Conservation (phyloP, 2,797 vertebrate species). For the Rhinoraja longicauda region DNA sequence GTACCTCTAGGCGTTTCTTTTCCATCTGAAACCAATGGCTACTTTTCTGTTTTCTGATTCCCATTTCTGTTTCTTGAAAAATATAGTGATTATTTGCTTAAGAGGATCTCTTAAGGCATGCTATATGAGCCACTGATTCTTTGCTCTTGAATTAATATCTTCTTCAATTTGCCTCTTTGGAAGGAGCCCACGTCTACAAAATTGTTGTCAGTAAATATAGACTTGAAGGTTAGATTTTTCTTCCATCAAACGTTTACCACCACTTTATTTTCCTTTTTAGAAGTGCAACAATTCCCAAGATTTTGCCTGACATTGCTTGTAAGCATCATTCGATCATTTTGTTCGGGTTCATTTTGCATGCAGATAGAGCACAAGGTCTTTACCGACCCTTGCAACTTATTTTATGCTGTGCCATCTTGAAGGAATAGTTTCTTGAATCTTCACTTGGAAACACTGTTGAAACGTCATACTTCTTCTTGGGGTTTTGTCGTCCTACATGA, state of each 20-base stretch:
- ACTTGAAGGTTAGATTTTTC: background rate
- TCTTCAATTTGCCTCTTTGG: background rate
- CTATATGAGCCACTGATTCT: background rate
- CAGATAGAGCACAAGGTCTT: background rate
- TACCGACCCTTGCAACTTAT: background rate
- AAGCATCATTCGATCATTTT: background rate
- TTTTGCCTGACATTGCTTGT: background rate
- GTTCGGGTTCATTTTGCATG: background rate
- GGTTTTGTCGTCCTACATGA: background rate
- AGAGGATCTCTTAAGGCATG: background rate
- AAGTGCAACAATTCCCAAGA: background rate
- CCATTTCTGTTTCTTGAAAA: background rate
- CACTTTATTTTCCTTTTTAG: background rate
- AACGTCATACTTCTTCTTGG: background rate
- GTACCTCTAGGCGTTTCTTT: background rate
- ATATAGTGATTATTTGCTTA: background rate
- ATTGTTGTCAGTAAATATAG: background rate
- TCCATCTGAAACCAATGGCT: background rate
- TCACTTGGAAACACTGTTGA: background rate
- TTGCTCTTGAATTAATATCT: background rate
- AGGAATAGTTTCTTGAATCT: background rate
- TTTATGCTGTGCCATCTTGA: background rate
- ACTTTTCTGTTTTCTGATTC: slow-evolving; percentile 9
- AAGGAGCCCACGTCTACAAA: background rate
- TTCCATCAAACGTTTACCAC: background rate